phyloP scores from a whole-genome alignment of 2,888 invertebrate genomes.

The Chirona hameri region DNA sequence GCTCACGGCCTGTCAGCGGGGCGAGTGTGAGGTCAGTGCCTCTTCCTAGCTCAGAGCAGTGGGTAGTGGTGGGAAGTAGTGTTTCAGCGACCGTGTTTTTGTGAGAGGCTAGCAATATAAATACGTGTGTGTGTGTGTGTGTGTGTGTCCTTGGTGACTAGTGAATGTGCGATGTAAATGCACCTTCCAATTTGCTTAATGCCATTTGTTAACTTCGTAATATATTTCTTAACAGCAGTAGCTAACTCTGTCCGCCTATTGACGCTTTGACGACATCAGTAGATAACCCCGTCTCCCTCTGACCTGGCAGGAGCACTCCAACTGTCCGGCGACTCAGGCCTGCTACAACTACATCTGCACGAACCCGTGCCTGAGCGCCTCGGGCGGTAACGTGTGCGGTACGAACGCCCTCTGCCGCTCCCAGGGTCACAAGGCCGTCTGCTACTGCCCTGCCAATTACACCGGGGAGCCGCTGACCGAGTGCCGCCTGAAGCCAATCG shows the following conservation, averaged over 20 bases:
- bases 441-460: conserved; percentile 40
- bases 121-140: too few relatives aligned
- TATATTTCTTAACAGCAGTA: too few relatives aligned
- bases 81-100: too few relatives aligned
- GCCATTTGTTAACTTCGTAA: too few relatives aligned
- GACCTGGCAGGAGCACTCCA: conserved; percentile 43
- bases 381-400: conserved; percentile 55
- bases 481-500: conserved; percentile 35
- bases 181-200: too few relatives aligned
- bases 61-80: too few relatives aligned
- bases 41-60: not conserved
- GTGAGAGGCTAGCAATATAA: too few relatives aligned
- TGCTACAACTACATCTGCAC: conserved; percentile 69
- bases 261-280: not conserved
- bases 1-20: conserved; percentile 65
- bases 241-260: too few relatives aligned
- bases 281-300: not conserved
- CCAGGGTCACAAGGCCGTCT: conserved; percentile 56
- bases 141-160: too few relatives aligned
- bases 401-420: conserved; percentile 70
- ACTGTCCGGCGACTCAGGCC: conserved; percentile 69
- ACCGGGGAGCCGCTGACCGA: conserved; percentile 42
- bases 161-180: too few relatives aligned
- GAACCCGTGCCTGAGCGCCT: conserved; percentile 42
- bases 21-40: conserved; percentile 69